A percentile compares a stretch with the other conserved stretches of the same genome.
These are phyloP conservation scores for Hydropsyche tenuis DNA, from an alignment of 1,140 invertebrate species.

Conservation along the genomic window DNA sequence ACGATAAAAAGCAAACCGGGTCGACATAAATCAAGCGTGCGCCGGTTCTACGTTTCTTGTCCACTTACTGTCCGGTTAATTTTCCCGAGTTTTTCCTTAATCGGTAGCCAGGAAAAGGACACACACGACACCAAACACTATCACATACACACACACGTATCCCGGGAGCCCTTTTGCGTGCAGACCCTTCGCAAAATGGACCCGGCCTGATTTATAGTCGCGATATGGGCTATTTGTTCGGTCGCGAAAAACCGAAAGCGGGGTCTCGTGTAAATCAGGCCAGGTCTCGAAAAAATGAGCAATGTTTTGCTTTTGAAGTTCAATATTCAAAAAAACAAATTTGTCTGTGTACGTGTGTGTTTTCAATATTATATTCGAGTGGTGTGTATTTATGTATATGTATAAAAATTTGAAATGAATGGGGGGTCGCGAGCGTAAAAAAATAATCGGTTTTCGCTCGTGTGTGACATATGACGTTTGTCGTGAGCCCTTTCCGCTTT, in stretches of 20 bases:
- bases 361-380: no score
- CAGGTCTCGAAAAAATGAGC: slow-evolving; percentile 10
- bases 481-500: neutral
- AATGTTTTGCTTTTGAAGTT: neutral
- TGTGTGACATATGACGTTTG: slow-evolving; percentile 9
- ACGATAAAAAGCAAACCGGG: neutral
- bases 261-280: slow-evolving; percentile 6
- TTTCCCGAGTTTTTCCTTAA: neutral
- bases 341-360: no score
- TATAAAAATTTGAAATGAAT: no score
- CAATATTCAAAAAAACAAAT: no score
- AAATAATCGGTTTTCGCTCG: slow-evolving; percentile 6
- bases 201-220: slow-evolving; percentile 1
- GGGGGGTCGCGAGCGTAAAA: no score
- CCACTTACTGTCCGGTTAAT: slow-evolving; percentile 12
- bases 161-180: no score
- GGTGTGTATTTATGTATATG: no score
- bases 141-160: neutral
- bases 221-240: slow-evolving; percentile 15
- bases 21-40: neutral
- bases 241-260: neutral
- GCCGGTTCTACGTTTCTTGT: slow-evolving; percentile 1
- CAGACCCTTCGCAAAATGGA: slow-evolving; percentile 11
- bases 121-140: neutral
- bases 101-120: neutral